phyloP scores from a whole-genome alignment of 2,888 invertebrate species.

The Muschampia plurimacula region DNA sequence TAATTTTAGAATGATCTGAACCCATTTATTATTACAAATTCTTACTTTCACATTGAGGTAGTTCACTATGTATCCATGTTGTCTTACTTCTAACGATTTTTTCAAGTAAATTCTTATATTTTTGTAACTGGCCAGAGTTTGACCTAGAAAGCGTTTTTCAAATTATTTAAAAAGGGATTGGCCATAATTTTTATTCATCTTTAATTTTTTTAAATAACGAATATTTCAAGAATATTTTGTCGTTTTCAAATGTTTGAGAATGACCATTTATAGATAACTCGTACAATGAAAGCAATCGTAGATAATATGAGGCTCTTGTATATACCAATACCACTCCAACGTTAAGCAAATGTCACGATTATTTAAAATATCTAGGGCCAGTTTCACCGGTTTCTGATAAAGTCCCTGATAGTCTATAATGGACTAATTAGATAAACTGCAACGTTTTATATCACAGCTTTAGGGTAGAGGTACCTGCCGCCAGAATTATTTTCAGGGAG shows the following conservation, averaged over 20 bases:
- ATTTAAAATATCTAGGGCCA: background rate
- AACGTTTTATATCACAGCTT: too few relatives aligned
- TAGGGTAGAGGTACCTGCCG: too few relatives aligned
- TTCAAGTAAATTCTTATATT: conserved; percentile 17
- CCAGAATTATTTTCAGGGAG: too few relatives aligned
- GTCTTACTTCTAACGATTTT: conserved; percentile 17
- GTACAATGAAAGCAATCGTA: background rate
- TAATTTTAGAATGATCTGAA: conserved; percentile 34
- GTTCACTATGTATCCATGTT: conserved; percentile 19
- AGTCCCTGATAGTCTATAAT: too few relatives aligned
- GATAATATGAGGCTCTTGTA: background rate
- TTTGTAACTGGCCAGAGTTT: background rate
- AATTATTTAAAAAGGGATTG: background rate
- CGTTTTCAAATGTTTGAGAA: too few relatives aligned
- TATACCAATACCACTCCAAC: background rate
- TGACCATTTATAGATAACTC: background rate
- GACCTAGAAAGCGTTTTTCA: background rate
- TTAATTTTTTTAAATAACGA: background rate
- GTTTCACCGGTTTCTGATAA: too few relatives aligned
- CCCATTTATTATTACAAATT: conserved; percentile 29
- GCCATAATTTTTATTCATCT: background rate
- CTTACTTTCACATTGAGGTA: conserved; percentile 27
- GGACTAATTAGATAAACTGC: too few relatives aligned
- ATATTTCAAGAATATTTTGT: background rate
- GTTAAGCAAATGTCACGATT: background rate